phyloP scores from a whole-genome alignment of 2,797 vertebrate species.

The Haliaeetus vocifer region DNA sequence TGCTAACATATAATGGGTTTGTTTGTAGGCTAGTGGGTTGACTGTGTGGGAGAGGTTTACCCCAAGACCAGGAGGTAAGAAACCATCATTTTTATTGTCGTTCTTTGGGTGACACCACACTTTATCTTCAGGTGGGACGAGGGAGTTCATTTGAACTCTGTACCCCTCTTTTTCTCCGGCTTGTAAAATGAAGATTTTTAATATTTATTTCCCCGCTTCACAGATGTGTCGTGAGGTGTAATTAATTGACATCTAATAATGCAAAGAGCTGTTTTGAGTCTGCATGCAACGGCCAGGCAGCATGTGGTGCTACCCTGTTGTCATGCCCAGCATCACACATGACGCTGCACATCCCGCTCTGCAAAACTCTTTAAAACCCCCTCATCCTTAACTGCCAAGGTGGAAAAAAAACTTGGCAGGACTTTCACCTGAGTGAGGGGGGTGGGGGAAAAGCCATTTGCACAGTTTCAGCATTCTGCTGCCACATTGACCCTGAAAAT shows the following conservation, averaged over 20 bases:
- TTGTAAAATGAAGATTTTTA: not conserved
- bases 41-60: not conserved
- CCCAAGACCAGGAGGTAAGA: not conserved
- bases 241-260: not conserved
- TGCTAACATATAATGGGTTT: accelerated
- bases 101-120: not conserved
- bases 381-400: not conserved
- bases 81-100: not conserved
- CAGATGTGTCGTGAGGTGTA: not conserved
- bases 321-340: not conserved
- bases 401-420: not conserved
- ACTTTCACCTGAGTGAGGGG: not conserved
- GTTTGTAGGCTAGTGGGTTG: not conserved
- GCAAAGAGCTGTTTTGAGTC: not conserved
- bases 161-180: not conserved
- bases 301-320: not conserved
- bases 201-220: not conserved
- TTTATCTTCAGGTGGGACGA: not conserved
- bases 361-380: not conserved
- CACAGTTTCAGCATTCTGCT: not conserved
- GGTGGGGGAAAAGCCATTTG: not conserved
- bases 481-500: not conserved
- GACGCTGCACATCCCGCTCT: accelerated
- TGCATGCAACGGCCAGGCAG: not conserved
- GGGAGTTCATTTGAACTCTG: not conserved